phyloP scores from a whole-genome alignment of 2,888 invertebrate species.

The Lepidocyrtinus sp. region DNA sequence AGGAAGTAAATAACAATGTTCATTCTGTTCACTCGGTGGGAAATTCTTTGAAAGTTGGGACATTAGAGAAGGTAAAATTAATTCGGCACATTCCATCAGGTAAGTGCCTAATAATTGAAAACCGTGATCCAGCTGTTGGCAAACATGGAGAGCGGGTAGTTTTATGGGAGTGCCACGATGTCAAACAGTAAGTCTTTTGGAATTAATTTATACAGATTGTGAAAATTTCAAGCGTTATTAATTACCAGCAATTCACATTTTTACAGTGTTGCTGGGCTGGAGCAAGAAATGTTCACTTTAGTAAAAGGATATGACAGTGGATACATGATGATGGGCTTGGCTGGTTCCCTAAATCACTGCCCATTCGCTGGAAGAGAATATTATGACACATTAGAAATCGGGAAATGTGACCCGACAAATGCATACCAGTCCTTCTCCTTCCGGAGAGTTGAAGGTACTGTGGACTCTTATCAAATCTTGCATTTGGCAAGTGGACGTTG shows the following conservation, averaged over 20 bases:
- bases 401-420: conserved; percentile 59
- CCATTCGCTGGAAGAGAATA: conserved; percentile 49
- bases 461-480: conserved; percentile 57
- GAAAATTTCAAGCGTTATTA: too few species aligned
- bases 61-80: conserved; percentile 54
- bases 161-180: conserved; percentile 63
- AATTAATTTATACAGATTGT: not conserved
- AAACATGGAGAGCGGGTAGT: conserved; percentile 45
- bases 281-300: conserved; percentile 59
- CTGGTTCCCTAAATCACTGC: conserved; percentile 58
- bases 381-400: conserved; percentile 52
- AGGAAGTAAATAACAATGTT: conserved; percentile 43
- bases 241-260: not conserved
- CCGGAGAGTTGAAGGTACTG: conserved; percentile 42
- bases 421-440: conserved; percentile 53
- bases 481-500: conserved; percentile 59
- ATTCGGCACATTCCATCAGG: conserved; percentile 55
- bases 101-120: conserved; percentile 61
- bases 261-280: conserved; percentile 55
- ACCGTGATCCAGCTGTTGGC: conserved; percentile 30
- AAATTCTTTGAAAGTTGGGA: conserved; percentile 29
- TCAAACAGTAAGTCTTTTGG: conserved; percentile 51
- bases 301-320: conserved; percentile 59
- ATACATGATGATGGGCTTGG: conserved; percentile 56
- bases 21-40: conserved; percentile 36